These are phyloP conservation scores for Drosophila kikkawai DNA, from an alignment of 1,140 invertebrate species.

Conservation along the genomic window DNA sequence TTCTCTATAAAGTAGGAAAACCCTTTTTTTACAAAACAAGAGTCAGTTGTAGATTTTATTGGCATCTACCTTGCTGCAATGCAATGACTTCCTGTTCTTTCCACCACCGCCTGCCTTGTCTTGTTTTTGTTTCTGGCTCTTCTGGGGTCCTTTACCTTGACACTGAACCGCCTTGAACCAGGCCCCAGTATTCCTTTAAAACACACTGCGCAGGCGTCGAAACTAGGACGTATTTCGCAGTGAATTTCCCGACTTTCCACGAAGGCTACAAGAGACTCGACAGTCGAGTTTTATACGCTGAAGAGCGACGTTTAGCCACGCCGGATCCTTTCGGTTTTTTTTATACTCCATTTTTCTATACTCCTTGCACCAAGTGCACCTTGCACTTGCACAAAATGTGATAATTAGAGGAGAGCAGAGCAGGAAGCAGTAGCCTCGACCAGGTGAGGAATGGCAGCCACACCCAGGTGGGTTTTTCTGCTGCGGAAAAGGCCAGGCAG, in stretches of 20 bases:
- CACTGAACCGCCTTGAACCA: constrained; percentile 59
- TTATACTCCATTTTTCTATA: constrained; percentile 16
- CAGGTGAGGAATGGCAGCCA: constrained; percentile 40
- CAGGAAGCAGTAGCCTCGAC: constrained; percentile 9
- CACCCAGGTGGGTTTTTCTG: constrained; percentile 3
- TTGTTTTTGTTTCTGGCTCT: constrained; percentile 6
- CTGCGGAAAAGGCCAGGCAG: neutral
- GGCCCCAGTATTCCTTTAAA: constrained; percentile 23
- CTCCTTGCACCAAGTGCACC: constrained; percentile 18
- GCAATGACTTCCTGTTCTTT: neutral
- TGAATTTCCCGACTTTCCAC: constrained; percentile 22
- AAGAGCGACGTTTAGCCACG: constrained; percentile 28
- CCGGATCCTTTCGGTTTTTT: constrained; percentile 21
- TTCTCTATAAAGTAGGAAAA: no score
- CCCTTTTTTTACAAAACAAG: neutral
- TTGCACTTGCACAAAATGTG: constrained; percentile 58
- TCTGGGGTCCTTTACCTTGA: constrained; percentile 63
- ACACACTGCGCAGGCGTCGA: constrained; percentile 37
- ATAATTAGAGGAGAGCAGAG: constrained; percentile 27
- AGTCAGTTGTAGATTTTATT: neutral
- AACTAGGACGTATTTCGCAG: constrained; percentile 27
- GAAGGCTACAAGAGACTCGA: neutral
- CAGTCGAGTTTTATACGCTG: constrained; percentile 54
- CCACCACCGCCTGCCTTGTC: constrained; percentile 4
- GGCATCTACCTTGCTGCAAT: neutral